A percentile compares a stretch with the other conserved stretches of the same genome.
Evolutionary conservation across 2,888 invertebrate genomes (phyloP).

Genomic region (Odontothrips loti): DNA sequence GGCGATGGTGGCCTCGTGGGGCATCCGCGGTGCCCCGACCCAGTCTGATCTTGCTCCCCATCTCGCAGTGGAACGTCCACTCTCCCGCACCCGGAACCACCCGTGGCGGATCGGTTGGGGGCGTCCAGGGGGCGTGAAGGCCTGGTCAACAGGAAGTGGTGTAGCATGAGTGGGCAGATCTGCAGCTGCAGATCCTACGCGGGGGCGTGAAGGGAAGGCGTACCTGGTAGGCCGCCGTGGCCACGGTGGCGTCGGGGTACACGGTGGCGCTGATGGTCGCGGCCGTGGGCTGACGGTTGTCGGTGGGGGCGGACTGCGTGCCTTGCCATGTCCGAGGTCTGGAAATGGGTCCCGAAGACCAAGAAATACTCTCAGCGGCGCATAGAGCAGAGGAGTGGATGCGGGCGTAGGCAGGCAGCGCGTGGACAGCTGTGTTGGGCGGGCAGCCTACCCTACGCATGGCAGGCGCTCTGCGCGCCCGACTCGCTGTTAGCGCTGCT

Average conservation of each 20-base stretch:
- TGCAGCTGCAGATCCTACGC: no score
- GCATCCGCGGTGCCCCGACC: neutral
- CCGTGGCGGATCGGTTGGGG: neutral
- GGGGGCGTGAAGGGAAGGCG: no score
- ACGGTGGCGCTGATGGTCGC: slow-evolving; percentile 7
- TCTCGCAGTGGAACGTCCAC: neutral
- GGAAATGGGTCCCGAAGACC: no score
- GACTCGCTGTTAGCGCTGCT: neutral
- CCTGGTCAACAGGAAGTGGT: neutral
- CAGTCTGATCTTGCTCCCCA: no score
- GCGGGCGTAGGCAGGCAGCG: neutral
- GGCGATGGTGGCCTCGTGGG: slow-evolving; percentile 1
- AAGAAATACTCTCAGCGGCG: no score
- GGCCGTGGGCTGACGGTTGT: neutral
- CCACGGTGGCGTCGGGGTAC: neutral
- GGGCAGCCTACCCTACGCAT: neutral
- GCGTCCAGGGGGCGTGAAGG: neutral
- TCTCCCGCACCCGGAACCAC: slow-evolving; percentile 18
- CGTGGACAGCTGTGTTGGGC: neutral
- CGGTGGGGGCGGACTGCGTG: no score
- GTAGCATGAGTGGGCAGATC: no score
- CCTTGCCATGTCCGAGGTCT: no score
- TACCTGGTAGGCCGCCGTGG: neutral
- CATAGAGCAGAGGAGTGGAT: neutral
- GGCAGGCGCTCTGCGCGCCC: neutral